Evolutionary conservation across 2,113 vertebrate species (phyloP).

Genomic region (Notarius quadriscutis): DNA sequence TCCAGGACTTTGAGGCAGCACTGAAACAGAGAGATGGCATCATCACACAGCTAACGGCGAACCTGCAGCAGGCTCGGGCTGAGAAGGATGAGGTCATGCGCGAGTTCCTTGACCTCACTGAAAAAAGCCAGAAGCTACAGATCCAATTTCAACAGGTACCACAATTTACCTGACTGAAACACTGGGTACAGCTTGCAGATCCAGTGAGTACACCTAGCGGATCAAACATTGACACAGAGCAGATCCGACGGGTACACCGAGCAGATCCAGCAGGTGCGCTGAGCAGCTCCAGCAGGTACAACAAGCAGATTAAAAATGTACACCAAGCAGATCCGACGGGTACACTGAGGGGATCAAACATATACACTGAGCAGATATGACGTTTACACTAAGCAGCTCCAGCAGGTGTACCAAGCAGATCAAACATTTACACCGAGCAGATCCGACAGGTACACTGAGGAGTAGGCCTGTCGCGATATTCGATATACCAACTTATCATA

Average conservation of each 20-base stretch:
- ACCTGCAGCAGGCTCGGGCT: slow-evolving; percentile 89
- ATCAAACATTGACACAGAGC: neutral
- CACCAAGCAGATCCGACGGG: neutral
- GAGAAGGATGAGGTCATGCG: slow-evolving; percentile 95
- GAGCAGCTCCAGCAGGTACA: too few relatives aligned
- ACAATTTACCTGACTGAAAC: neutral
- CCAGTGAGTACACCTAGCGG: neutral
- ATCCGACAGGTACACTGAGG: too few relatives aligned
- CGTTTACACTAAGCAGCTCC: too few relatives aligned
- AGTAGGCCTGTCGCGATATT: too few relatives aligned
- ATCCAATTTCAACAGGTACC: slow-evolving; percentile 95
- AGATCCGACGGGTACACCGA: too few relatives aligned
- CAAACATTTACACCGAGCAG: too few relatives aligned
- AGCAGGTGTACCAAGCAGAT: too few relatives aligned
- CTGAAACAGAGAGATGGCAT: slow-evolving; percentile 95
- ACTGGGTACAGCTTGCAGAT: neutral
- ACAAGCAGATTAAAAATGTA: too few relatives aligned
- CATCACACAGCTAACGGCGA: slow-evolving; percentile 94
- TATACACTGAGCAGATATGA: too few relatives aligned
- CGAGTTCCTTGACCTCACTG: slow-evolving; percentile 91
- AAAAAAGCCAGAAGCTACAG: slow-evolving; percentile 93
- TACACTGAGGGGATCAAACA: neutral
- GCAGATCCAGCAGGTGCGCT: too few relatives aligned
- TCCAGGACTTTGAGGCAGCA: slow-evolving; percentile 96
- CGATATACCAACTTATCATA: too few relatives aligned